phyloP scores from a whole-genome alignment of 2,113 vertebrate genomes.

The Microtus montanus region DNA sequence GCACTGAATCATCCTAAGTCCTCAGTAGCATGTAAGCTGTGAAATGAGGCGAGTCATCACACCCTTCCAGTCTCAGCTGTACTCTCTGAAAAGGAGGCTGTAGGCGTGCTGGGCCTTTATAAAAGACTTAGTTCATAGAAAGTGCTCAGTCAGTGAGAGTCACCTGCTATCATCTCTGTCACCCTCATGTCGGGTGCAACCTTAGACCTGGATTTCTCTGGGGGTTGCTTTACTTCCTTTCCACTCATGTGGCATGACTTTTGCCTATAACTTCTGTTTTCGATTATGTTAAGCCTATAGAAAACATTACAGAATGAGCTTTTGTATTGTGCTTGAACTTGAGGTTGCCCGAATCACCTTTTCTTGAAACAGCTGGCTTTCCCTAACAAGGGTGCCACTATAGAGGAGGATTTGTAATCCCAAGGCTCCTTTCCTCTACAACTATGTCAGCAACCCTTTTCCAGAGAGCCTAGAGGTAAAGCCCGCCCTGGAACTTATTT shows the following conservation, averaged over 20 bases:
- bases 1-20: not conserved
- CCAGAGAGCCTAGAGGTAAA: not conserved
- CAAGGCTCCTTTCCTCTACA: not conserved
- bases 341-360: constrained; percentile 39
- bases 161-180: not conserved
- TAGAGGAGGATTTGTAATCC: not conserved
- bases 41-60: not conserved
- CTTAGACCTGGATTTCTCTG: not conserved
- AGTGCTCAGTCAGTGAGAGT: not conserved
- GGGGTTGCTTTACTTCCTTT: not conserved
- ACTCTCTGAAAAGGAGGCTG: not conserved
- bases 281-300: not conserved
- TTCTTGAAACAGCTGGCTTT: constrained; percentile 16
- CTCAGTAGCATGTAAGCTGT: not conserved
- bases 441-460: not conserved
- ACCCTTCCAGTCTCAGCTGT: not conserved
- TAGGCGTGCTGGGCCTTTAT: not conserved
- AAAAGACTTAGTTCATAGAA: not conserved
- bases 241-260: not conserved
- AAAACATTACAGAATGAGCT: constrained; percentile 3
- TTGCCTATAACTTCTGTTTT: not conserved
- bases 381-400: not conserved
- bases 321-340: constrained; percentile 22
- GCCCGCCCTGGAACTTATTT: not conserved
- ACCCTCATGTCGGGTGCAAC: no score